Conservation (phyloP, 2,797 vertebrate genomes). For the Antrozous pallidus region DNA sequence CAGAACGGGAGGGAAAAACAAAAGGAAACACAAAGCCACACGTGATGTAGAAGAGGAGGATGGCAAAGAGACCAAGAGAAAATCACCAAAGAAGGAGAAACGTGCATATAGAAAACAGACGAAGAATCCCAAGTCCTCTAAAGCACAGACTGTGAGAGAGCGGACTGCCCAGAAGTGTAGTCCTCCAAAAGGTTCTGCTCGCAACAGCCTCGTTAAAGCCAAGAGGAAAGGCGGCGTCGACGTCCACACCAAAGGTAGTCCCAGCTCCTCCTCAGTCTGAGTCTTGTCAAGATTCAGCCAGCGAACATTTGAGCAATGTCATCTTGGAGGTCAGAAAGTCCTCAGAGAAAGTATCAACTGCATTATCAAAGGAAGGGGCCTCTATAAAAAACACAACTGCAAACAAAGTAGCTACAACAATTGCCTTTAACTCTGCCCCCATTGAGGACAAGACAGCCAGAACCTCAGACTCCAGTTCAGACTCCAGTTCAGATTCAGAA, state of each 20-base stretch:
- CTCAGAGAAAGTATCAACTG: constrained; percentile 27
- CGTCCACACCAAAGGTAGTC: neutral
- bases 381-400: neutral
- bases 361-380: neutral
- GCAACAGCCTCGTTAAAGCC: constrained; percentile 47
- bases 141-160: constrained; percentile 63
- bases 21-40: constrained; percentile 78
- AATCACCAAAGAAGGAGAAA: constrained; percentile 69
- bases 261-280: constrained; percentile 48
- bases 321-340: constrained; percentile 25
- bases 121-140: constrained; percentile 44
- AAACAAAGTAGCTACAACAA: constrained; percentile 2
- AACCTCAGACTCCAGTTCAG: constrained; percentile 76
- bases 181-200: constrained; percentile 6
- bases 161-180: neutral
- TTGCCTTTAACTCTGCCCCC: neutral
- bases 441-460: constrained; percentile 57
- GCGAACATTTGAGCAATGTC: constrained; percentile 58
- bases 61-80: constrained; percentile 73
- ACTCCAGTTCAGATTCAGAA: constrained; percentile 76
- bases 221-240: constrained; percentile 54
- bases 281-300: constrained; percentile 60
- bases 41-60: constrained; percentile 53
- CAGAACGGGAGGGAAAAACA: constrained; percentile 50
- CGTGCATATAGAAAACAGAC: constrained; percentile 65